Percentiles rank a stretch among this genome's conserved stretches.
phyloP scores from a whole-genome alignment of 2,888 invertebrate species.

The Cosmia pyralina region DNA sequence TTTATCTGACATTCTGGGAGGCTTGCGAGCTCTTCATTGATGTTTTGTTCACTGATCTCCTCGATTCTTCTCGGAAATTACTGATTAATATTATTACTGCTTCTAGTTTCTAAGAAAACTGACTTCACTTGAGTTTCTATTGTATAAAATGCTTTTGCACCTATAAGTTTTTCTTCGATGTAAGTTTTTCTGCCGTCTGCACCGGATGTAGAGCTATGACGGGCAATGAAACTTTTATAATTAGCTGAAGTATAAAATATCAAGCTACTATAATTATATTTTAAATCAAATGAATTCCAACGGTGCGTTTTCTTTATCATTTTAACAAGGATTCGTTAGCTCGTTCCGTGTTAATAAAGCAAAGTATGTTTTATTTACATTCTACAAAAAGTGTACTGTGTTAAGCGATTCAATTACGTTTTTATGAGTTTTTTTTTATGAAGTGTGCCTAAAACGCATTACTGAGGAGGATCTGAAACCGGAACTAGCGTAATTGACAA shows the following conservation, averaged over 20 bases:
- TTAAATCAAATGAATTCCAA: constrained; percentile 53
- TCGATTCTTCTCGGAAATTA: constrained; percentile 53
- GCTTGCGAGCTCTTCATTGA: constrained; percentile 59
- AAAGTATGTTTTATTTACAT: constrained; percentile 71
- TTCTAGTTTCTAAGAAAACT: constrained; percentile 60
- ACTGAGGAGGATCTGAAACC: constrained; percentile 86
- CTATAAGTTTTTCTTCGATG: constrained; percentile 37
- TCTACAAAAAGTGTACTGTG: constrained; percentile 75
- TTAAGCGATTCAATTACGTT: constrained; percentile 80
- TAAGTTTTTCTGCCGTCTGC: constrained; percentile 41
- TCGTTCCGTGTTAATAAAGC: constrained; percentile 68
- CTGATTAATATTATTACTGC: constrained; percentile 58
- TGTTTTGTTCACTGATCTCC: constrained; percentile 61
- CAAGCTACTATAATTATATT: constrained; percentile 44
- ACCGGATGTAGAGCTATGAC: constrained; percentile 28
- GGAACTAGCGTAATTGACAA: constrained; percentile 86
- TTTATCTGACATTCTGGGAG: constrained; percentile 64
- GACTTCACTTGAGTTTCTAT: constrained; percentile 50
- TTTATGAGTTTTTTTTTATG: constrained; percentile 72
- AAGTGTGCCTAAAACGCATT: constrained; percentile 76
- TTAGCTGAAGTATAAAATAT: constrained; percentile 44
- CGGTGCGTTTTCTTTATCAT: constrained; percentile 59
- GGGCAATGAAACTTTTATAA: constrained; percentile 50
- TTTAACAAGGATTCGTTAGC: constrained; percentile 67
- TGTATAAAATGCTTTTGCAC: constrained; percentile 46